Evolutionary conservation across 2,888 invertebrate species (phyloP).

Genomic region (Tinea semifulvella): DNA sequence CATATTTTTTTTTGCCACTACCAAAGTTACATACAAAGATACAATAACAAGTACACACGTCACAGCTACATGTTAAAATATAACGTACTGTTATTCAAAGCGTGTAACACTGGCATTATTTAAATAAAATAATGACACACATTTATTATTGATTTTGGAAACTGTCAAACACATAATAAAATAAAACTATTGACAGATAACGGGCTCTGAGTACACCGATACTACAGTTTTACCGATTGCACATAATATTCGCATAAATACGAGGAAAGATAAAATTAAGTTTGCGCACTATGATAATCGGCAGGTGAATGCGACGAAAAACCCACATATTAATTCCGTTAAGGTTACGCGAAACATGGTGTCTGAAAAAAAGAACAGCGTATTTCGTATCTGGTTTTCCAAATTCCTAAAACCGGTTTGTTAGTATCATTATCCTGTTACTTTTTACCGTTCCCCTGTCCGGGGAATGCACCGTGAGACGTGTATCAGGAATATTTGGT

Average conservation of each 20-base stretch:
- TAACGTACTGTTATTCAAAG: background rate
- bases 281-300: background rate
- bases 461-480: conserved; percentile 27
- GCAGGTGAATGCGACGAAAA: conserved; percentile 10
- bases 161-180: background rate
- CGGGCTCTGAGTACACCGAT: conserved; percentile 7
- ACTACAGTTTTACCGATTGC: background rate
- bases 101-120: too few relatives aligned
- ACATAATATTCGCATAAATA: conserved; percentile 1
- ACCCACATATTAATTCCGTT: conserved; percentile 10
- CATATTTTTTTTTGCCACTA: background rate
- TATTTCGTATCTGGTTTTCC: conserved; percentile 31
- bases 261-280: conserved; percentile 4
- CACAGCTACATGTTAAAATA: background rate
- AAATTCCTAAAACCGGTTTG: conserved; percentile 44
- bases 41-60: background rate
- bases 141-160: background rate
- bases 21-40: background rate
- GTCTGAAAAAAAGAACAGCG: conserved; percentile 21
- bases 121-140: background rate
- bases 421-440: conserved; percentile 43
- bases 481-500: conserved; percentile 27
- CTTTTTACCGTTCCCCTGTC: conserved; percentile 46
- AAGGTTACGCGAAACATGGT: conserved; percentile 2
- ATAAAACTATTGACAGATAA: conserved; percentile 6